A percentile compares a stretch with the other conserved stretches of the same genome.
Conservation (phyloP, 2,113 vertebrate species). For the Actinemys pallida region DNA sequence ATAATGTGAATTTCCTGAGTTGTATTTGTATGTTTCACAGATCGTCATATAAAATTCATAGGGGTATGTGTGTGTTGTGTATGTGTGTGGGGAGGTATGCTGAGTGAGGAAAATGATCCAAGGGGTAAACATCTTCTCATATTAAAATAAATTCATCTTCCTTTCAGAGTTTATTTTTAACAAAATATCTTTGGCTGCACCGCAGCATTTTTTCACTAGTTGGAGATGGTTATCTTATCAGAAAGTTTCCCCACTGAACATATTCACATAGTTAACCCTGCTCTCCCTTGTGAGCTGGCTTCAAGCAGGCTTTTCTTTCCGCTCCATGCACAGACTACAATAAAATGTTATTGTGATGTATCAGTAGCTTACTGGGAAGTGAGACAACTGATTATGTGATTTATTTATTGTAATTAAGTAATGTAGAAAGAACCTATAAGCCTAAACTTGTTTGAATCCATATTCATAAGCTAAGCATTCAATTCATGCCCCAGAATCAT, state of each 20-base stretch:
- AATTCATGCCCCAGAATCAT: neutral
- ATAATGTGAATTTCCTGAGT: neutral
- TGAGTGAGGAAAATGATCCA: neutral
- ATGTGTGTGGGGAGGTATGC: neutral
- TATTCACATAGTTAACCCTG: neutral
- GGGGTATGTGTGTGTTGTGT: neutral
- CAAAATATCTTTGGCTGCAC: neutral
- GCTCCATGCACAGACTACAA: neutral
- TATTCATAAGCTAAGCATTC: neutral
- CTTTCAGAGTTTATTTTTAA: conserved; percentile 22
- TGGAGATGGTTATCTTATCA: conserved; percentile 14
- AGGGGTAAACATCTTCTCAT: neutral
- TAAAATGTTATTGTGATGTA: conserved; percentile 6
- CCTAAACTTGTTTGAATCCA: conserved; percentile 22
- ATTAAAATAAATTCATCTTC: neutral
- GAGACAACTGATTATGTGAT: conserved; percentile 13
- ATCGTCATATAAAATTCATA: too few species aligned
- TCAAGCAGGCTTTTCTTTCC: neutral
- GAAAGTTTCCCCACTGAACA: conserved; percentile 1
- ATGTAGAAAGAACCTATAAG: neutral
- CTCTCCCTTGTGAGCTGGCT: neutral
- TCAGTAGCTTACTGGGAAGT: neutral
- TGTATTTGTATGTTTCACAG: neutral
- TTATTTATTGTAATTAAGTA: conserved; percentile 24
- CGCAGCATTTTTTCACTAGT: neutral